Percentiles rank a stretch among this genome's conserved stretches.
phyloP scores from a whole-genome alignment of 2,888 invertebrate species.

The Fragum sueziense region DNA sequence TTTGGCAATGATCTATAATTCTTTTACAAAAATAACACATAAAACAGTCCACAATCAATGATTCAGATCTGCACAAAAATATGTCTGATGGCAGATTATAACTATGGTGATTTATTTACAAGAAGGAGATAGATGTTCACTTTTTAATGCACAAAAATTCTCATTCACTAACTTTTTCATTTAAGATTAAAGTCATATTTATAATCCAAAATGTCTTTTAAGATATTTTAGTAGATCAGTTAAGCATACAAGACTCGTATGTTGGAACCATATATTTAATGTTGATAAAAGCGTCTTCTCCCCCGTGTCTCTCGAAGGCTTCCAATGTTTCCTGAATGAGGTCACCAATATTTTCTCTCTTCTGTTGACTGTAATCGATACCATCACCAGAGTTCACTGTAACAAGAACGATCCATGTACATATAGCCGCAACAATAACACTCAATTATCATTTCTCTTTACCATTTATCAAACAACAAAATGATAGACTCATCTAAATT shows the following conservation, averaged over 20 bases:
- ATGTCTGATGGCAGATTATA: neutral
- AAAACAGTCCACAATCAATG: neutral
- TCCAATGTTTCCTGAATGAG: constrained; percentile 96
- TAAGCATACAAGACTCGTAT: constrained; percentile 90
- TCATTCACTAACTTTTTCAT: neutral
- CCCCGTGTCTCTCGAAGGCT: constrained; percentile 94
- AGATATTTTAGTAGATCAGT: constrained; percentile 62
- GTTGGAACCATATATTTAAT: constrained; percentile 99
- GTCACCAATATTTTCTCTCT: constrained; percentile 94
- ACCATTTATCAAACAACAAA: no score
- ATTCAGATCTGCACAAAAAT: neutral
- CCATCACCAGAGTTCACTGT: constrained; percentile 93
- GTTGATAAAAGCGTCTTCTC: constrained; percentile 98
- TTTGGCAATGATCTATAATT: neutral
- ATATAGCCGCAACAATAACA: no score
- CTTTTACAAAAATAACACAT: neutral
- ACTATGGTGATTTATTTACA: constrained; percentile 15
- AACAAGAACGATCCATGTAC: no score
- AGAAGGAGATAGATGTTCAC: neutral
- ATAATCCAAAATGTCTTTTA: constrained; percentile 5
- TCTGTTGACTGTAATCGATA: constrained; percentile 94
- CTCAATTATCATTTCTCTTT: no score
- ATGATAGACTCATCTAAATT: no score
- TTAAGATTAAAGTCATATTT: neutral
- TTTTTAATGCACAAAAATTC: neutral